Evolutionary conservation across 2,888 invertebrate species (phyloP).

Genomic region (Harpagoxenus sublaevis): DNA sequence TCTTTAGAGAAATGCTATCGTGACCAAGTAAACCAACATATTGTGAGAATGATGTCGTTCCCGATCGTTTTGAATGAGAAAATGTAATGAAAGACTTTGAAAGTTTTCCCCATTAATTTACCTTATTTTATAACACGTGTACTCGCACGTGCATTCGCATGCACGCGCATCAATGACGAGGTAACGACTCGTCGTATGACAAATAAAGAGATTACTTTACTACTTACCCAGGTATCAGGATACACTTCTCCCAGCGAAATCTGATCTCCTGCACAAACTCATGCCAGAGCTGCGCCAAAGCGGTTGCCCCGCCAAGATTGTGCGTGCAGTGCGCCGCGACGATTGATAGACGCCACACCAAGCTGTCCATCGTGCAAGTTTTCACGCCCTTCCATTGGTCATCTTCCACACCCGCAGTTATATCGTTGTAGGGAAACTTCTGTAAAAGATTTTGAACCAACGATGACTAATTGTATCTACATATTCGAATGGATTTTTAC

Average conservation of each 20-base stretch:
- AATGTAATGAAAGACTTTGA: slow-evolving; percentile 10
- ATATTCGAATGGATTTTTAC: neutral
- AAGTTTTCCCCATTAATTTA: slow-evolving; percentile 6
- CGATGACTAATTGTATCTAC: neutral
- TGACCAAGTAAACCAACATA: slow-evolving; percentile 26
- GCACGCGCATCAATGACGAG: slow-evolving; percentile 11
- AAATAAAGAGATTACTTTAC: slow-evolving; percentile 63
- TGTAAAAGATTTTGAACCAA: slow-evolving; percentile 65
- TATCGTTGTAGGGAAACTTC: slow-evolving; percentile 83
- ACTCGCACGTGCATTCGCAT: slow-evolving; percentile 35
- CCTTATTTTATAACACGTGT: slow-evolving; percentile 43
- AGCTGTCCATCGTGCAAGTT: slow-evolving; percentile 92
- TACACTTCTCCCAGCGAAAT: slow-evolving; percentile 94
- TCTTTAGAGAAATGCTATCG: neutral
- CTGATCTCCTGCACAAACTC: slow-evolving; percentile 96
- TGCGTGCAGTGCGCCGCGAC: slow-evolving; percentile 91
- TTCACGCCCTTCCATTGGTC: slow-evolving; percentile 88
- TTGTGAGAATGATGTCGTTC: neutral
- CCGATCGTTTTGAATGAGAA: neutral
- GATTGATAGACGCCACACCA: slow-evolving; percentile 94
- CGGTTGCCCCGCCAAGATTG: slow-evolving; percentile 91
- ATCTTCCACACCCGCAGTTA: slow-evolving; percentile 78
- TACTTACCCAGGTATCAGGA: slow-evolving; percentile 94
- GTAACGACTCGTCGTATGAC: slow-evolving; percentile 41
- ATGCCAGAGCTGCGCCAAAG: slow-evolving; percentile 96